Percentiles rank a stretch among this genome's conserved stretches.
Evolutionary conservation across 2,888 invertebrate genomes (phyloP).

Genomic region (Chrysolina oricalcia): DNA sequence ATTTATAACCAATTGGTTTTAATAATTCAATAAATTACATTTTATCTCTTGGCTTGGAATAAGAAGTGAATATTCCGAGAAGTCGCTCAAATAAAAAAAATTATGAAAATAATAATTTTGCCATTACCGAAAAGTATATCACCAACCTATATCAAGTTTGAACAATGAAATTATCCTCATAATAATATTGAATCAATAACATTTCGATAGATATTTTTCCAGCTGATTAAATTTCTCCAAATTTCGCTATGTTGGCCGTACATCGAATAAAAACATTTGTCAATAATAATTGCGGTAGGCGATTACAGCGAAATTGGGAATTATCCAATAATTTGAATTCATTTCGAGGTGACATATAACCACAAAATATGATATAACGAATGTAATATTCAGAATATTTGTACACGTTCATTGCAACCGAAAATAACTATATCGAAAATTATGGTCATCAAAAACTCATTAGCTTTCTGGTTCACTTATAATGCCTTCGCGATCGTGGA

Average conservation of each 20-base stretch:
- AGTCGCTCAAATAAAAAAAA: no score
- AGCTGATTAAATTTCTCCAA: neutral
- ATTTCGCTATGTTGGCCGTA: neutral
- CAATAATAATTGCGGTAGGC: neutral
- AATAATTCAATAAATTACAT: no score
- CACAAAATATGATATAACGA: slow-evolving; percentile 20
- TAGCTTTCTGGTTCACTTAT: no score
- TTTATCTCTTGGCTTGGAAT: no score
- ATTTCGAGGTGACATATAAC: slow-evolving; percentile 3
- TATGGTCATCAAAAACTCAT: slow-evolving; percentile 10
- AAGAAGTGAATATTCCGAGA: neutral
- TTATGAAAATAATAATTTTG: no score
- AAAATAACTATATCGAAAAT: slow-evolving; percentile 5
- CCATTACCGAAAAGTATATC: no score
- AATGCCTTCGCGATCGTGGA: neutral
- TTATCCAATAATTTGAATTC: slow-evolving; percentile 6
- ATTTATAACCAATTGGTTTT: no score
- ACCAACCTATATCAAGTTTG: no score
- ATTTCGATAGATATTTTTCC: neutral
- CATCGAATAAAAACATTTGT: neutral
- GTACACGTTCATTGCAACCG: slow-evolving; percentile 11
- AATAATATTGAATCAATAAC: neutral
- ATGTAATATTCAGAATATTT: neutral
- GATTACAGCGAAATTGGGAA: neutral
- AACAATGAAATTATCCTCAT: neutral